These are phyloP conservation scores for Anser brachyrhynchus DNA, from an alignment of 2,113 vertebrate genomes.

Conservation along the genomic window DNA sequence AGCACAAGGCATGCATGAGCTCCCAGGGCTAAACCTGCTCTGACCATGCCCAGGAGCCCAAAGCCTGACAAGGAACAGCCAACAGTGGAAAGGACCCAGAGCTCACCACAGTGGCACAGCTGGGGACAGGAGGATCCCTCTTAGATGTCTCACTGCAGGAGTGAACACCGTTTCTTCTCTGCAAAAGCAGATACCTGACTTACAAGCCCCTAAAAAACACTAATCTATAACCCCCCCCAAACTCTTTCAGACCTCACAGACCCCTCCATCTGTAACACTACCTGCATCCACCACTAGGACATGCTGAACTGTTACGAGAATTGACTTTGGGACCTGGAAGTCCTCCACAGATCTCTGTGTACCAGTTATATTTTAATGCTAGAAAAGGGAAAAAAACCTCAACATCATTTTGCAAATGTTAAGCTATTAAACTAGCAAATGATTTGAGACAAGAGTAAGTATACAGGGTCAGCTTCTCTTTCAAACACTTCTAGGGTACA, in stretches of 20 bases:
- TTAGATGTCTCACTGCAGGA: background rate
- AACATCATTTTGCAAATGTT: constrained; percentile 65
- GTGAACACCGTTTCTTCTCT: rapidly evolving
- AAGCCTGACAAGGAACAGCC: background rate
- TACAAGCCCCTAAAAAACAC: background rate
- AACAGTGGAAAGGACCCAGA: too few relatives aligned
- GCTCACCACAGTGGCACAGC: rapidly evolving
- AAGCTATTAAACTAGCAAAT: constrained; percentile 69
- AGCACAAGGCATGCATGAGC: background rate
- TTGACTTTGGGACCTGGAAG: constrained; percentile 4
- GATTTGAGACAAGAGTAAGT: constrained; percentile 61
- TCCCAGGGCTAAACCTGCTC: background rate
- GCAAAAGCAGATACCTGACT: rapidly evolving
- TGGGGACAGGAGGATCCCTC: background rate
- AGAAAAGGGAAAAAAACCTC: constrained; percentile 18
- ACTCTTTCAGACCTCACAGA: background rate
- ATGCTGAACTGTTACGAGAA: background rate
- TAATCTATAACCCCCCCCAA: rapidly evolving
- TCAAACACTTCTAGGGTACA: constrained; percentile 33
- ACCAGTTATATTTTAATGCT: background rate
- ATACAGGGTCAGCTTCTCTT: constrained; percentile 48
- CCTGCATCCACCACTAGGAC: background rate
- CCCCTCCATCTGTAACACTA: rapidly evolving
- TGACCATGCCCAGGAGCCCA: background rate
- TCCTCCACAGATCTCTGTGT: background rate